phyloP scores from a whole-genome alignment of 2,888 invertebrate genomes.

The Mythimna loreyi region DNA sequence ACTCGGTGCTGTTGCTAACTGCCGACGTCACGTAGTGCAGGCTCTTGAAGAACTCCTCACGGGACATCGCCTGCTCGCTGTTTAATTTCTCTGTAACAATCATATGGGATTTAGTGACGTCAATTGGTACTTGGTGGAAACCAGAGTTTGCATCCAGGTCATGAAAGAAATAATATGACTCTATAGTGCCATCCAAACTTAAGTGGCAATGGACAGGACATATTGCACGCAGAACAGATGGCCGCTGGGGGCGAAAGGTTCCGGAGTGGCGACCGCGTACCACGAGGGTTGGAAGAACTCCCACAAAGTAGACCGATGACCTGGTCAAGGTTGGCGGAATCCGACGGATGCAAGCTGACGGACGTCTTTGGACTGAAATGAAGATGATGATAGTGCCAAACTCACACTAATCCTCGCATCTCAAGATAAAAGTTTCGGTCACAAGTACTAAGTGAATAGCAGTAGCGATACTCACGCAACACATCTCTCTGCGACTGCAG shows the following conservation, averaged over 20 bases:
- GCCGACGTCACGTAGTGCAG: slow-evolving; percentile 74
- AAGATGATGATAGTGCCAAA: no score
- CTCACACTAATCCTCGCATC: no score
- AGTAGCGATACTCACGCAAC: slow-evolving; percentile 70
- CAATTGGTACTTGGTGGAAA: neutral
- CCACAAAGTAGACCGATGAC: no score
- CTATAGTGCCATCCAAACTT: neutral
- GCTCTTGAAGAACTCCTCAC: slow-evolving; percentile 72
- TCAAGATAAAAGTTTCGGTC: no score
- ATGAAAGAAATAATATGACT: slow-evolving; percentile 21
- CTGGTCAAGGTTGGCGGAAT: no score
- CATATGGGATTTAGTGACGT: neutral
- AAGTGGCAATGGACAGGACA: no score
- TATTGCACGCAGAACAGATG: no score
- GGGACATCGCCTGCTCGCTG: slow-evolving; percentile 73
- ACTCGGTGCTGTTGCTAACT: slow-evolving; percentile 74
- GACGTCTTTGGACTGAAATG: no score
- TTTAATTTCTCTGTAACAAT: slow-evolving; percentile 75
- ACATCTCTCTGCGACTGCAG: slow-evolving; percentile 75
- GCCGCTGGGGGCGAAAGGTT: no score
- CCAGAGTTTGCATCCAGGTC: neutral
- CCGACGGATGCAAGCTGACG: no score
- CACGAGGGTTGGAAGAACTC: no score
- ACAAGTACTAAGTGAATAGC: neutral
- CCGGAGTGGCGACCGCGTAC: no score